These are phyloP conservation scores for Sebastes diploproa DNA, from an alignment of 2,797 vertebrate genomes.

Conservation along the genomic window DNA sequence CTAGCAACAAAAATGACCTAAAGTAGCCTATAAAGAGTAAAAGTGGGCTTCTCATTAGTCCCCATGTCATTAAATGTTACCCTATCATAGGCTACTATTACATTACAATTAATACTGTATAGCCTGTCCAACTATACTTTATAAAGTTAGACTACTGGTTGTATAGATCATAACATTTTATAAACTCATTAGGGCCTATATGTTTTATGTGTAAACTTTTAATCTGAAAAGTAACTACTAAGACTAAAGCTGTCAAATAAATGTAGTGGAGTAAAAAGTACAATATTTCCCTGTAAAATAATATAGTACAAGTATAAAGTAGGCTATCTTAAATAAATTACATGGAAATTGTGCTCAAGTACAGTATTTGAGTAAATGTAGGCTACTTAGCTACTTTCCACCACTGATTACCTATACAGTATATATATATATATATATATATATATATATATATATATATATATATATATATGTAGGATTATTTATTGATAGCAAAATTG, in stretches of 20 bases:
- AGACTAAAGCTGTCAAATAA: background rate
- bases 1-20: background rate
- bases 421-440: too few relatives aligned
- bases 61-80: background rate
- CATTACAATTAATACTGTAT: background rate
- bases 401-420: background rate
- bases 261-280: background rate
- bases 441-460: too few relatives aligned
- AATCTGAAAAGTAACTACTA: background rate
- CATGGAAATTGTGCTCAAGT: background rate
- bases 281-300: background rate
- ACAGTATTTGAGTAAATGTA: background rate
- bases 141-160: background rate
- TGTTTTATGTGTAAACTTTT: background rate
- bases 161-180: background rate
- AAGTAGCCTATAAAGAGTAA: background rate
- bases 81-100: background rate
- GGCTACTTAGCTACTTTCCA: background rate
- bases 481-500: background rate
- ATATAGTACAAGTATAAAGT: background rate
- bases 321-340: too few relatives aligned
- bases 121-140: background rate
- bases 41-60: background rate
- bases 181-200: background rate
- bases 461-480: background rate